Percentiles rank a stretch among this genome's conserved stretches.
Conservation (phyloP, 2,888 invertebrate species). For the Pyrochroa serraticornis region DNA sequence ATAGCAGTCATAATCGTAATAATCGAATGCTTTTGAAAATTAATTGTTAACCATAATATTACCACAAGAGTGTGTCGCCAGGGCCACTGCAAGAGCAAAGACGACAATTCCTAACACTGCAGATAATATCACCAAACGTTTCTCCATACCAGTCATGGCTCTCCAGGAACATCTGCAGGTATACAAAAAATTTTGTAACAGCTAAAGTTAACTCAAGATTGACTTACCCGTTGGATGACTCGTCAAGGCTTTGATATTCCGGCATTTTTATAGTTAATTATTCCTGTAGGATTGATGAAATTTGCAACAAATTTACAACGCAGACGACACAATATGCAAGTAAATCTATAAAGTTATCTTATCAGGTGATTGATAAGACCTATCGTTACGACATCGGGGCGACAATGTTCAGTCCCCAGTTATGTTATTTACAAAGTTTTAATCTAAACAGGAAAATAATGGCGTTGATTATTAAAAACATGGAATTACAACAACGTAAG, state of each 20-base stretch:
- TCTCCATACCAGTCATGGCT: slow-evolving; percentile 13
- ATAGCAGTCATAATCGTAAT: no score
- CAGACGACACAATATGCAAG: no score
- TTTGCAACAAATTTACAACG: no score
- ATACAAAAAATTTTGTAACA: neutral
- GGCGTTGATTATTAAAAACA: neutral
- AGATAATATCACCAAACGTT: slow-evolving; percentile 7
- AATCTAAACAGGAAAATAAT: neutral
- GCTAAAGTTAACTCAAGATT: neutral
- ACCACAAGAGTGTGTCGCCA: slow-evolving; percentile 11
- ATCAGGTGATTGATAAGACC: no score
- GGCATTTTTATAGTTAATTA: slow-evolving; percentile 14
- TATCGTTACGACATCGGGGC: no score
- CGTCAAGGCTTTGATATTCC: slow-evolving; percentile 17
- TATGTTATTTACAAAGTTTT: neutral
- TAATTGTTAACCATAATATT: neutral
- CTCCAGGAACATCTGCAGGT: slow-evolving; percentile 13
- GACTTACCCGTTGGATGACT: slow-evolving; percentile 4
- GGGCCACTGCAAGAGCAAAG: slow-evolving; percentile 10
- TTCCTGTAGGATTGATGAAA: neutral
- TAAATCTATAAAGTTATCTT: no score
- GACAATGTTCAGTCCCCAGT: no score
- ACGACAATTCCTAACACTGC: slow-evolving; percentile 4
- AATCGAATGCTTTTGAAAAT: no score
- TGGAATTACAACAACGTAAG: neutral